Conservation (phyloP, 2,888 invertebrate genomes). For the Lithophane leautieri region DNA sequence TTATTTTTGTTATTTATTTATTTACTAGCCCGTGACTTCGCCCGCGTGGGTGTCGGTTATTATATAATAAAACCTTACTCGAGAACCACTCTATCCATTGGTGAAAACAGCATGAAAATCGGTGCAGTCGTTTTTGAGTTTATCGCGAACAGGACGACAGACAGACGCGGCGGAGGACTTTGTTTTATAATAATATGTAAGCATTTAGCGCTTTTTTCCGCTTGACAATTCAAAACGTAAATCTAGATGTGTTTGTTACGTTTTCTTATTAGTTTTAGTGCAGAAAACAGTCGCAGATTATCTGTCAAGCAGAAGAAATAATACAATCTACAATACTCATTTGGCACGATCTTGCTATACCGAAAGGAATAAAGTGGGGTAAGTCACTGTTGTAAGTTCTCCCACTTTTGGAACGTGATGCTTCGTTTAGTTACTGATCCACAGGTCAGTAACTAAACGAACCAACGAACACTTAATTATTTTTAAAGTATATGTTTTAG, state of each 20-base stretch:
- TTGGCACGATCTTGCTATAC: slow-evolving; percentile 71
- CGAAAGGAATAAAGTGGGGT: slow-evolving; percentile 72
- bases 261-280: neutral
- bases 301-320: slow-evolving; percentile 47
- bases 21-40: too few relatives aligned
- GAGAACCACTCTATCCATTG: too few relatives aligned
- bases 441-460: too few relatives aligned
- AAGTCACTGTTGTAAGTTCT: slow-evolving; percentile 77
- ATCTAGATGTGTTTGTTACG: slow-evolving; percentile 1
- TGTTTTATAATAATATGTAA: neutral
- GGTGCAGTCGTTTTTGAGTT: too few relatives aligned
- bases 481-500: neutral
- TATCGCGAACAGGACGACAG: too few relatives aligned
- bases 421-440: slow-evolving; percentile 42
- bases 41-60: too few relatives aligned
- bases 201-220: too few relatives aligned
- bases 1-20: too few relatives aligned
- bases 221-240: neutral
- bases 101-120: too few relatives aligned
- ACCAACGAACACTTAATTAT: too few relatives aligned
- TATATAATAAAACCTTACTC: too few relatives aligned
- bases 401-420: slow-evolving; percentile 70
- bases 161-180: too few relatives aligned
- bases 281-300: slow-evolving; percentile 35
- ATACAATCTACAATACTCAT: slow-evolving; percentile 70